Conservation (phyloP, 2,888 invertebrate genomes). For the Lepidocyrtinus sp. region DNA sequence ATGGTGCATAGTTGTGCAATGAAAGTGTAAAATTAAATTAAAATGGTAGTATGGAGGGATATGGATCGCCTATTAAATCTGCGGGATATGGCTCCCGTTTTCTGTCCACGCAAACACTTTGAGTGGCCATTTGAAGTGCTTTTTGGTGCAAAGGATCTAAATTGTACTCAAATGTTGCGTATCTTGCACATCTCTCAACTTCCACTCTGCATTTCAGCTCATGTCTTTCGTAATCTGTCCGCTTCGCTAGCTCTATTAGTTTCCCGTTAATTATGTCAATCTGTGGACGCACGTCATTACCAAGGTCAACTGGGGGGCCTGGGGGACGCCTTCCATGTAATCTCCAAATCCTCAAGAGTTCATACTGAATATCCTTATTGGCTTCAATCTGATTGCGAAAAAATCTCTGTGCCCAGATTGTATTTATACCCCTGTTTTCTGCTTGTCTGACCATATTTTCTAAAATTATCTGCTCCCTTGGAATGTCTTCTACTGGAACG, state of each 20-base stretch:
- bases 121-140: slow-evolving; percentile 45
- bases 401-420: slow-evolving; percentile 45
- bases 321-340: slow-evolving; percentile 32
- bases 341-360: slow-evolving; percentile 42
- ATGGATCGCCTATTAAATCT: not conserved
- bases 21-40: no score
- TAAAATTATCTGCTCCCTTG: slow-evolving; percentile 58
- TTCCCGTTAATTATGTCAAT: slow-evolving; percentile 56
- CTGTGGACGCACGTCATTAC: slow-evolving; percentile 52
- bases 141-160: slow-evolving; percentile 46
- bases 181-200: slow-evolving; percentile 47
- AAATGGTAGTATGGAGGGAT: not conserved
- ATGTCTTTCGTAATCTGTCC: slow-evolving; percentile 30
- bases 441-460: slow-evolving; percentile 51
- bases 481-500: slow-evolving; percentile 50
- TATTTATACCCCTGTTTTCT: slow-evolving; percentile 28
- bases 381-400: slow-evolving; percentile 63
- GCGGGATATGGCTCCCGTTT: no score
- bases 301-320: slow-evolving; percentile 54
- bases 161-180: slow-evolving; percentile 42
- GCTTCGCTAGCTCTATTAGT: slow-evolving; percentile 41
- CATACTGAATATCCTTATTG: slow-evolving; percentile 62
- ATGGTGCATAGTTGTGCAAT: no score
- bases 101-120: slow-evolving; percentile 45
- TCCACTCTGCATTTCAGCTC: slow-evolving; percentile 28